phyloP scores from a whole-genome alignment of 1,140 invertebrate species.

The Heliconius hewitsoni region DNA sequence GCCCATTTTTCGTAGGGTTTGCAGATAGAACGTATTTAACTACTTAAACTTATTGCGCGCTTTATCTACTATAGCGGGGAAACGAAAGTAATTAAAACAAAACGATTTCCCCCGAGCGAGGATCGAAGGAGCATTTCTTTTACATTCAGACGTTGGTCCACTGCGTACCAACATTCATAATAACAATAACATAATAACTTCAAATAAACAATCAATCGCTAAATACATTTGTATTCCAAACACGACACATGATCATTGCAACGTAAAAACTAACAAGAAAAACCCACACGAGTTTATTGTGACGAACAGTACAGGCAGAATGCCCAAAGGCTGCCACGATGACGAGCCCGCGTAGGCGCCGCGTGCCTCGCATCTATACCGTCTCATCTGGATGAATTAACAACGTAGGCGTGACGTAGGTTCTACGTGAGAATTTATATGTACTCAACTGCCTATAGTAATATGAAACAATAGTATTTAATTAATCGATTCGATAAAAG shows the following conservation, averaged over 20 bases:
- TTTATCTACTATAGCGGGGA: too few relatives aligned
- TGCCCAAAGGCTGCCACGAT: slow-evolving; percentile 37
- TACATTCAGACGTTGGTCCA: too few relatives aligned
- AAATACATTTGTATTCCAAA: slow-evolving; percentile 48
- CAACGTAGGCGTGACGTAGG: slow-evolving; percentile 60
- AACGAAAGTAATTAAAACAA: too few relatives aligned
- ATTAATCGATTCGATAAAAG: background rate
- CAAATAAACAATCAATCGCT: background rate
- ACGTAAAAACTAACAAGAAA: slow-evolving; percentile 65
- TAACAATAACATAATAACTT: background rate
- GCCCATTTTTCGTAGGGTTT: too few relatives aligned
- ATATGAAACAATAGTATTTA: slow-evolving; percentile 11
- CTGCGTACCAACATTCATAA: too few relatives aligned
- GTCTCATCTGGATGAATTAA: slow-evolving; percentile 46
- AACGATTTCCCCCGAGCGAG: too few relatives aligned
- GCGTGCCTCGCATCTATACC: slow-evolving; percentile 57
- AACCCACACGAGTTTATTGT: slow-evolving; percentile 64
- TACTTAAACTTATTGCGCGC: too few relatives aligned
- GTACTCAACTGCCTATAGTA: background rate
- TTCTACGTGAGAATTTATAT: background rate
- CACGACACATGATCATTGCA: slow-evolving; percentile 41
- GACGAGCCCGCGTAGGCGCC: slow-evolving; percentile 55
- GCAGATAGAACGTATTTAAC: too few relatives aligned
- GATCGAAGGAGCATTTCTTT: too few relatives aligned
- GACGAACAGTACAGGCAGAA: slow-evolving; percentile 36